Percentiles rank a stretch among this genome's conserved stretches.
These are phyloP conservation scores for Bombus soroeensis DNA, from an alignment of 1,140 invertebrate species.

Conservation along the genomic window DNA sequence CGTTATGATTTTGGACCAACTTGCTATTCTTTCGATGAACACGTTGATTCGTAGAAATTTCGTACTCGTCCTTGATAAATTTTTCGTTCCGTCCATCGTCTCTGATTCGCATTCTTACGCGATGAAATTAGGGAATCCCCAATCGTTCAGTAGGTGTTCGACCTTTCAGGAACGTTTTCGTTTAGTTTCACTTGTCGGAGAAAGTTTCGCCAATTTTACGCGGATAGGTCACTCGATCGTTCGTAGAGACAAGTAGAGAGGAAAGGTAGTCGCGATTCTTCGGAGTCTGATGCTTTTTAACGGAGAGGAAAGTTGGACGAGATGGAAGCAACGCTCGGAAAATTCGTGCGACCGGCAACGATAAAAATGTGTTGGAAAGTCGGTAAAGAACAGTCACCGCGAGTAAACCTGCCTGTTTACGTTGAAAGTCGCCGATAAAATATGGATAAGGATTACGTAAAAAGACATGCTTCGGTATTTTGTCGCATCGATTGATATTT, in stretches of 20 bases:
- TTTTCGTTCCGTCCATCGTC: background rate
- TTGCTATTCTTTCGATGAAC: background rate
- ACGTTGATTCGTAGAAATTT: no score
- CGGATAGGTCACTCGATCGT: background rate
- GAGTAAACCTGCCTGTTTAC: slow-evolving; percentile 23
- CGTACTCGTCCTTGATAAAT: no score
- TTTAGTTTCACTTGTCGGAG: no score
- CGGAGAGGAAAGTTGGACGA: background rate
- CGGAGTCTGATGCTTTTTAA: background rate
- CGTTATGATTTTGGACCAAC: no score
- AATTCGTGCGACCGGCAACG: background rate
- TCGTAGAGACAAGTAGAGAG: background rate
- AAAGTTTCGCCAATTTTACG: background rate
- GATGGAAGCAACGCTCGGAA: background rate
- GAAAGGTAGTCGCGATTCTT: background rate
- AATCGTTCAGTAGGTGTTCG: no score
- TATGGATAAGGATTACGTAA: slow-evolving; percentile 37
- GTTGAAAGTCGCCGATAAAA: slow-evolving; percentile 22
- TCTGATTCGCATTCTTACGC: background rate
- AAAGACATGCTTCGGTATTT: background rate
- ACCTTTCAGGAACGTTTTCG: no score
- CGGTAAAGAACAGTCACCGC: background rate
- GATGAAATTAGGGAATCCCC: slow-evolving; percentile 22
- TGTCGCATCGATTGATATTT: background rate
- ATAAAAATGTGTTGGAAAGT: slow-evolving; percentile 11